phyloP scores from a whole-genome alignment of 2,797 vertebrate genomes.

The Sebastes itinus region DNA sequence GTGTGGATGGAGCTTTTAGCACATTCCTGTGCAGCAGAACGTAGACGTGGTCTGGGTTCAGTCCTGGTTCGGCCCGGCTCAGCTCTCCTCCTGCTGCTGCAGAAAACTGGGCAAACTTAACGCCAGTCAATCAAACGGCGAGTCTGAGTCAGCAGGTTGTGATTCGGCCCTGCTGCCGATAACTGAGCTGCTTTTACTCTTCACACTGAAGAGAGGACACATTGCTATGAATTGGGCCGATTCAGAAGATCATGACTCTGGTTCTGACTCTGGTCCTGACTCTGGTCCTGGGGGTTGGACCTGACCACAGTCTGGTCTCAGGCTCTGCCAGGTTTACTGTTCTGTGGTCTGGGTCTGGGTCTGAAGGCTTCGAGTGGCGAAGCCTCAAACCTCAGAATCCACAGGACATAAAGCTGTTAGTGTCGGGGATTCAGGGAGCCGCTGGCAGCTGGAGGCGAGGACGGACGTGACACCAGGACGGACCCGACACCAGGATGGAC shows the following conservation, averaged over 20 bases:
- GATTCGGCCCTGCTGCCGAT: slow-evolving; percentile 44
- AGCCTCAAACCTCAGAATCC: slow-evolving; percentile 73
- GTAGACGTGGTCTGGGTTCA: slow-evolving; percentile 59
- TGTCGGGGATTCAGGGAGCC: slow-evolving; percentile 42
- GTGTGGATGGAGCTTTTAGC: slow-evolving; percentile 62
- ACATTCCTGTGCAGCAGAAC: slow-evolving; percentile 60
- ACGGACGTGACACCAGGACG: no score
- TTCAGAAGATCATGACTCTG: no score
- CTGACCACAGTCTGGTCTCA: slow-evolving; percentile 70
- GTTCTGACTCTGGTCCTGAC: not conserved
- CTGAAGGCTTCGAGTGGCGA: slow-evolving; percentile 31
- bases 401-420: slow-evolving; percentile 64
- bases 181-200: slow-evolving; percentile 43
- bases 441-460: not conserved
- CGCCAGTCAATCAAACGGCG: slow-evolving; percentile 63
- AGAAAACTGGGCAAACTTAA: slow-evolving; percentile 46
- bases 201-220: not conserved
- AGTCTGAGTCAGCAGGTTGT: slow-evolving; percentile 58
- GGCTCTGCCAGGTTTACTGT: slow-evolving; percentile 65
- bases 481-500: no score
- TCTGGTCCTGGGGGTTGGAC: slow-evolving; percentile 21
- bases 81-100: slow-evolving; percentile 16
- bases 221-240: no score
- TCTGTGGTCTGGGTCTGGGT: slow-evolving; percentile 44
- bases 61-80: slow-evolving; percentile 44